phyloP scores from a whole-genome alignment of 2,797 vertebrate species.

The Erithacus rubecula region DNA sequence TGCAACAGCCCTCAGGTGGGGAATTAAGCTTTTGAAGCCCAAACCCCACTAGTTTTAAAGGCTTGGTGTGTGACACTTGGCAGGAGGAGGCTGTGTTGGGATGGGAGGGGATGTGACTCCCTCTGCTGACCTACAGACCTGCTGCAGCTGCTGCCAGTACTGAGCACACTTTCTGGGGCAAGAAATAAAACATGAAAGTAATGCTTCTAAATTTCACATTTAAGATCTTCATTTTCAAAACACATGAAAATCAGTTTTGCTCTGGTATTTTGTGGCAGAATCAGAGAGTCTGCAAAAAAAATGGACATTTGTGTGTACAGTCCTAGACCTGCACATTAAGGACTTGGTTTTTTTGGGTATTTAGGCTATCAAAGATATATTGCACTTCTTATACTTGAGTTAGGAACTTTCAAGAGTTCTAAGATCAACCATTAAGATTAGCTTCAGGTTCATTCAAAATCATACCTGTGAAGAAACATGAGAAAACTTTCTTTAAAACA shows the following conservation, averaged over 20 bases:
- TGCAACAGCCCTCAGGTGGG: not conserved
- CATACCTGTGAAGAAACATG: not conserved
- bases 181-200: not conserved
- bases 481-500: not conserved
- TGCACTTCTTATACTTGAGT: fast-evolving
- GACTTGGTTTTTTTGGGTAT: not conserved
- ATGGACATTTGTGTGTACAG: not conserved
- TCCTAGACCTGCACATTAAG: not conserved
- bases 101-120: not conserved
- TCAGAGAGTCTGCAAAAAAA: not conserved
- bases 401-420: not conserved
- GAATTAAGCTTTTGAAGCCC: not conserved
- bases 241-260: not conserved
- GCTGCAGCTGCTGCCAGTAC: not conserved
- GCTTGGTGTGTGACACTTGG: not conserved
- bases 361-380: not conserved
- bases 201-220: not conserved
- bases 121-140: not conserved
- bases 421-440: not conserved
- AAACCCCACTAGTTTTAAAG: not conserved
- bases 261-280: not conserved
- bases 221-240: not conserved
- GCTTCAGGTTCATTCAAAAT: not conserved
- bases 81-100: not conserved
- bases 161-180: not conserved